Base-by-base conservation (phyloP, 2,113 vertebrate genomes). In the Canis aureus region DNA sequence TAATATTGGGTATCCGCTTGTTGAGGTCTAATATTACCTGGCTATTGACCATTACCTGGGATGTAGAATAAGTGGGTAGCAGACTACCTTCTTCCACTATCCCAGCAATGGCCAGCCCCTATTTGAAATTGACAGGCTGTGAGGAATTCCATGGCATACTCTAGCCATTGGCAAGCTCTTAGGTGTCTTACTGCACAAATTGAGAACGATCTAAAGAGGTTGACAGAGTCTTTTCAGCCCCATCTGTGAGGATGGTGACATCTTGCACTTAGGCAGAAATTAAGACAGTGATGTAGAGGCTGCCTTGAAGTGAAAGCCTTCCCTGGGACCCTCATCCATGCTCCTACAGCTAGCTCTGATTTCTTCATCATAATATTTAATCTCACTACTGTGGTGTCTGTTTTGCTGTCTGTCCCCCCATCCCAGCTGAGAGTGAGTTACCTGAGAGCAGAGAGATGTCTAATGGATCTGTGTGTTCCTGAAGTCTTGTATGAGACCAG, bases 331-430 rank as follows among this genome's bases (percentile, higher is more conserved):
- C 1, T 71, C 32, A 12, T 94, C 10, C n/a, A 17, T 0, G 0
- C 16, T n/a, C 66, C 79, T 38, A 22, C 6, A 29, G 11, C 79
- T 2, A 4, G 10, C 35, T 23, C 3, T 11, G 9, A 4, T 4
- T n/a, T 43, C 0, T 1, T 2, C 55, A 11, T 55, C 5, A 0
- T 69, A 7, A 2, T 16, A 25, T 32, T 60, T 4, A 32, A 64
- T n/a, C 82, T 79, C 32, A 73, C 57, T 32, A 11, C 19, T n/a
- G 5, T 25, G 10, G 29, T 32, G 25, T 73, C 38, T 84, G 20
- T 23, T 69, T 64, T 81, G 8, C 11, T 71, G 22, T 94, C 20
- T 27, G 20, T 4, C 6, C 19, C 27, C 32, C 5, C 0, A 3
- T 27, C 25, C 59, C 6, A n/a, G 19, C 62, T 12, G 69, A 23